Base-by-base conservation (phyloP, 2,113 vertebrate genomes). In the Paralichthys olivaceus region DNA sequence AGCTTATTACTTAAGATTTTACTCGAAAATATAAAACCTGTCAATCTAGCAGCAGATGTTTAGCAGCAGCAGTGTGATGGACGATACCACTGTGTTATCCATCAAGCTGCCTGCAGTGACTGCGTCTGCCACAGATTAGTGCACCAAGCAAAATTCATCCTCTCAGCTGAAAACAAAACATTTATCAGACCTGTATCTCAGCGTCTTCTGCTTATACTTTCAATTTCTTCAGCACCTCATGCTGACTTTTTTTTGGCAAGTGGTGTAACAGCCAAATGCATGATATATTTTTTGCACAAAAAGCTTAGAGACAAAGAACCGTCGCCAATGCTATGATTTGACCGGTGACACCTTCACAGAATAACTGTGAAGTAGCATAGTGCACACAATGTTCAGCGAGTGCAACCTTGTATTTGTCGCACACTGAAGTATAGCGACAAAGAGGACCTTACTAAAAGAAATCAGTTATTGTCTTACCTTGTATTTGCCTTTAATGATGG, bases 401-500 rank as follows among this genome's bases (percentile, higher is more conserved):
- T 0, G 32, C 32, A 9, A 9, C 32, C 32, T 34, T 2, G 32
- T 34, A 34, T 1, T 1, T 23, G 28, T 17, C 5, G 8, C 6
- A 23, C 7, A 4, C 51, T 17, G n/a, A 34, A 56, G 49, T 45
- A 49, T 17, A 8, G n/a, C 20, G 49, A 22, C 20, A 53, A 19
- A 5, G 14, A 47, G 13, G 49, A 53, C 7, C 6, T 11, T 20
- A n/a, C 49, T 8, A 8, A 11, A 53, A 47, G 20, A 43, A 25
- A 2, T 63, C n/a, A 12, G 9, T 66, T 32, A 6, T 29, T 25
- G 8, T n/a, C 32, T 25, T 95, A 99, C 98, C 97, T 99, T 99
- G 84, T 99, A 98, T 94, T 97, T 98, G 19, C 98, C 98, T 94
- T 98, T 99, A 79, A 98, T 97, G 93, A 99, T 98, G 85, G 96